Percentiles rank a stretch among this genome's conserved stretches.
phyloP scores from a whole-genome alignment of 2,113 vertebrate genomes.

The Brachirus orientalis region DNA sequence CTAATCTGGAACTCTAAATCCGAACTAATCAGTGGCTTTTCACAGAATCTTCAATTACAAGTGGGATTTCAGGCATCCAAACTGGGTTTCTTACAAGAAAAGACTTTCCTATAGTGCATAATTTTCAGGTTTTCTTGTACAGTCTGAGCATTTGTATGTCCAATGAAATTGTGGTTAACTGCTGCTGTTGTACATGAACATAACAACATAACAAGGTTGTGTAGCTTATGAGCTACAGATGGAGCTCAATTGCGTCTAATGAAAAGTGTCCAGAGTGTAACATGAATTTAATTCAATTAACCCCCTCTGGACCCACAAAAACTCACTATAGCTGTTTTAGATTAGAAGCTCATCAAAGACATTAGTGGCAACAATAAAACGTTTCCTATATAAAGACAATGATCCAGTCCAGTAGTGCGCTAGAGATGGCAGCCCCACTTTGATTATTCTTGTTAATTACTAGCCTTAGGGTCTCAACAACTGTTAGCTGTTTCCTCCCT shows the following conservation, averaged over 20 bases:
- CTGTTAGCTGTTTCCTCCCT: slow-evolving; percentile 46
- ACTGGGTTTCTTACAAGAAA: slow-evolving; percentile 69
- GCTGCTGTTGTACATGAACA: slow-evolving; percentile 2
- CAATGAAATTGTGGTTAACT: slow-evolving; percentile 17
- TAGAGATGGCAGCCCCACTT: slow-evolving; percentile 72
- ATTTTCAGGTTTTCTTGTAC: slow-evolving; percentile 66
- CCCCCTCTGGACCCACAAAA: slow-evolving; percentile 66
- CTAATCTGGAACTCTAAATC: slow-evolving; percentile 80
- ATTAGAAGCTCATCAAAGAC: slow-evolving; percentile 79
- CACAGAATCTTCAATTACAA: slow-evolving; percentile 73
- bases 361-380: slow-evolving; percentile 70
- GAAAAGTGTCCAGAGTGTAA: slow-evolving; percentile 59
- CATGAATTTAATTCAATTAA: slow-evolving; percentile 73
- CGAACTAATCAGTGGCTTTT: slow-evolving; percentile 77
- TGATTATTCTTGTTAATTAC: slow-evolving; percentile 84
- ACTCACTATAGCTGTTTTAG: slow-evolving; percentile 47
- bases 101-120: slow-evolving; percentile 51
- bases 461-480: slow-evolving; percentile 73
- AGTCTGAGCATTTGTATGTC: slow-evolving; percentile 32
- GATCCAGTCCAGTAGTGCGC: slow-evolving; percentile 69
- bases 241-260: slow-evolving; percentile 20
- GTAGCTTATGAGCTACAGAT: slow-evolving; percentile 17
- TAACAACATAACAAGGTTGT: slow-evolving; percentile 14
- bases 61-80: slow-evolving; percentile 61
- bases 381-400: slow-evolving; percentile 74